These are phyloP conservation scores for Oxyruncus cristatus DNA, from an alignment of 2,113 vertebrate genomes.

Conservation along the genomic window DNA sequence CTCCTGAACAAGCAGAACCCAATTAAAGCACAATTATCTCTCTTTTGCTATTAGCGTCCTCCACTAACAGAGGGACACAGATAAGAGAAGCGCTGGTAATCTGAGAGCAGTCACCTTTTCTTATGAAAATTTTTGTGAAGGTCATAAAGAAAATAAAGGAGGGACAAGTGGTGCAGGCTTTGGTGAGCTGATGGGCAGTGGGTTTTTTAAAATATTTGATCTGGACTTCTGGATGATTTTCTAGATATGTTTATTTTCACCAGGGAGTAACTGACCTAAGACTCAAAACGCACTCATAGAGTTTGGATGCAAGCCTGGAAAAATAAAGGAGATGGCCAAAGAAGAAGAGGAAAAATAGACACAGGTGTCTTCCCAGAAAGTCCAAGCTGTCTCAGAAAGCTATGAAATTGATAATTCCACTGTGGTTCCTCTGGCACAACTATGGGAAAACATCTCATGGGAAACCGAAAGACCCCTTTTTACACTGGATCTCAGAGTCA, in stretches of 20 bases:
- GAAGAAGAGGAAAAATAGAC: background rate
- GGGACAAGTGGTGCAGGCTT: background rate
- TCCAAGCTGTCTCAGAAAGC: background rate
- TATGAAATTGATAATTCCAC: background rate
- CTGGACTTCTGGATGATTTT: background rate
- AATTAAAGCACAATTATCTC: constrained; percentile 59
- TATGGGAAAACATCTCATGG: background rate
- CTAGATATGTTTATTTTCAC: background rate
- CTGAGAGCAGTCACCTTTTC: background rate
- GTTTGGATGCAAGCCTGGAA: constrained; percentile 22
- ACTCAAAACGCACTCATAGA: background rate
- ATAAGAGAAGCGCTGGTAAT: background rate
- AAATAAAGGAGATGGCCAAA: background rate
- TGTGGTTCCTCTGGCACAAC: background rate
- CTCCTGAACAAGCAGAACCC: constrained; percentile 47
- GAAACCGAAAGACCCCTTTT: background rate
- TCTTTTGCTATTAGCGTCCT: background rate
- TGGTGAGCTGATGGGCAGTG: background rate
- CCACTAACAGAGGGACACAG: background rate
- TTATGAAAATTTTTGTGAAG: constrained; percentile 19
- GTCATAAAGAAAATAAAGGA: background rate
- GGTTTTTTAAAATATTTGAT: background rate
- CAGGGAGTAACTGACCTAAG: background rate
- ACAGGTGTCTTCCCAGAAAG: background rate
- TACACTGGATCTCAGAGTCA: background rate